Conservation (phyloP, 2,113 vertebrate species). For the Odocoileus virginianus region DNA sequence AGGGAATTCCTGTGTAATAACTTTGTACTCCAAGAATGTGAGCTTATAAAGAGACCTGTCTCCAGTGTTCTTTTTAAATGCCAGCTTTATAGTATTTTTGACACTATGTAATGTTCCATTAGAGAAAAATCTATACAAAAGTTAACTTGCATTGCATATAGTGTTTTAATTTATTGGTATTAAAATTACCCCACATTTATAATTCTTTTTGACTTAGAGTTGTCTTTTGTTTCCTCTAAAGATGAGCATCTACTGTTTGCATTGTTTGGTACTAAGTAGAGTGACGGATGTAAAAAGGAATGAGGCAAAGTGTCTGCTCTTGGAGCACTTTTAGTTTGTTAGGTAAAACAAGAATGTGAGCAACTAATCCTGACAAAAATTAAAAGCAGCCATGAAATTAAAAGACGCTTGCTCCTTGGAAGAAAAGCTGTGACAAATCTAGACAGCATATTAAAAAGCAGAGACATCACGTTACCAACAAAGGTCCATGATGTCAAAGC, state of each 20-base stretch:
- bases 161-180: neutral
- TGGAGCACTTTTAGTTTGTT: neutral
- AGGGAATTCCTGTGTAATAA: neutral
- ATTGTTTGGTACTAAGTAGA: neutral
- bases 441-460: neutral
- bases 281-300: neutral
- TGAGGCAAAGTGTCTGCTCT: neutral
- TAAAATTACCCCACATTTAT: neutral
- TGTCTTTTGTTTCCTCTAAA: neutral
- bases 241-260: neutral
- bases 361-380: neutral
- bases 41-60: neutral
- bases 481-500: neutral
- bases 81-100: neutral
- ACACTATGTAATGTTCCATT: neutral
- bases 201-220: neutral
- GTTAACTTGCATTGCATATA: neutral
- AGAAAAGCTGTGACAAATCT: neutral
- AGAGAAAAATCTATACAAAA: neutral
- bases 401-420: neutral
- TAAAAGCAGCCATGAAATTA: neutral
- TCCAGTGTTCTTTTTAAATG: constrained; percentile 6
- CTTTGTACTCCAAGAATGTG: neutral
- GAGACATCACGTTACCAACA: neutral
- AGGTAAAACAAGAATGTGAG: neutral